Evolutionary conservation across 2,888 invertebrate species (phyloP), one percentile per base, ranked within the genome.

Genomic region (Synanthedon formicaeformis): DNA sequence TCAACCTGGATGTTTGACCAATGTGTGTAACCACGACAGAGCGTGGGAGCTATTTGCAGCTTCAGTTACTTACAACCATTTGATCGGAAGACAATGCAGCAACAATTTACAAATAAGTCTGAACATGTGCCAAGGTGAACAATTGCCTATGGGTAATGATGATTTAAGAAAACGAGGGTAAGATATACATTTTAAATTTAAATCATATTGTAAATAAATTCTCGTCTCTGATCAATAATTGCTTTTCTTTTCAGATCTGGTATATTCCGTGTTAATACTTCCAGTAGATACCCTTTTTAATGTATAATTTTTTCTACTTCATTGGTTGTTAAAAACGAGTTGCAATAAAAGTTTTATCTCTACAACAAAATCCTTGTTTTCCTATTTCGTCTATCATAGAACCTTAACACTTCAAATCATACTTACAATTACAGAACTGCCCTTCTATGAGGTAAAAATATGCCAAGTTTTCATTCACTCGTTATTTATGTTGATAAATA

Each of bases 41-140:
- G 66, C 79, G 1, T 78, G 72, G 72, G 62, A 73, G 51, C 53
- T 72, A 0, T 79, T 76, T 27, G 73, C 69, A 2, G 59, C 77
- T 2, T 63, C 70, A 0, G 60, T 80, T 1, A 63, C 62, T 0
- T 56, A 67, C 54, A 66, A 78, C 55, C 76, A 77, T 27, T 58
- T 80, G 1, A 27, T 67, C 1, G 80, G 67, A 0, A 61, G 54
- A 4, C 48, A 58, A 41, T 80, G 80, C 54, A 4, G 56, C 0
- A 65, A 12, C 51, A 60, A 27, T 12, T 12, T 59, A 0, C 69
- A 78, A 48, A 54, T 78, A 1, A 58, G 58, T 4, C 53, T 27
- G 50, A 67, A 78, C 52, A 67, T n/a, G 0, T 80, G 80, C 57
- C 56, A 60, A 14, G 79, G 79, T 1, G 10, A 54, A 3, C 16